A percentile compares a stretch with the other conserved stretches of the same genome.
phyloP scores from a whole-genome alignment of 64 coral and sea anemone species.

The Montipora cactus region DNA sequence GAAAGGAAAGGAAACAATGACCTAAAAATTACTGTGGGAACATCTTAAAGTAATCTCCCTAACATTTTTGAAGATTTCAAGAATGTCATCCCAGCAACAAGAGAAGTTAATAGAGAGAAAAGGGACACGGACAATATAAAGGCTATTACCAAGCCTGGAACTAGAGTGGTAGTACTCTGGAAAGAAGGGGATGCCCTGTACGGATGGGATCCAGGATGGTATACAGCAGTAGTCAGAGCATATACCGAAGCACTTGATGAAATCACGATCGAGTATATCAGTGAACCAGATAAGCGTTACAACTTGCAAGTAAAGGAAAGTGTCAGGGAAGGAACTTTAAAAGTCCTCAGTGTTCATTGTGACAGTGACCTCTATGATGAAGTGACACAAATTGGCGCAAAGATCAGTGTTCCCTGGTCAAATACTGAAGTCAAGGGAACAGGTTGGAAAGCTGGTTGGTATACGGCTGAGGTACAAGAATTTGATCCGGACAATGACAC shows the following conservation, averaged over 20 bases:
- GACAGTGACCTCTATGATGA: not conserved
- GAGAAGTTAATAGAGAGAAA: not conserved
- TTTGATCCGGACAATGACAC: not conserved
- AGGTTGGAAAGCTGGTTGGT: not conserved
- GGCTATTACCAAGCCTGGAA: not conserved
- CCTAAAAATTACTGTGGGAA: not conserved
- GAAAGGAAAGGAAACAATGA: not conserved
- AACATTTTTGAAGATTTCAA: not conserved
- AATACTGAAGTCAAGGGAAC: not conserved
- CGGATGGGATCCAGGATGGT: not conserved
- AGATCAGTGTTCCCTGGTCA: not conserved
- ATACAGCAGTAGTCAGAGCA: not conserved
- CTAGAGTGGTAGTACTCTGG: not conserved
- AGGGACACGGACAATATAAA: not conserved
- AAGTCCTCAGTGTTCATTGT: not conserved
- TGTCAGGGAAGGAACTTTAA: not conserved
- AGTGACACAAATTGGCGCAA: constrained; percentile 2
- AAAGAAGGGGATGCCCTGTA: not conserved
- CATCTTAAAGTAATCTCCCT: not conserved
- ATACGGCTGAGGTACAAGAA: constrained; percentile 3
- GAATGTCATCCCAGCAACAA: not conserved
- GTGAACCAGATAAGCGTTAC: not conserved
- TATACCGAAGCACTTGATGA: not conserved
- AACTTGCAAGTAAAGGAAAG: not conserved
- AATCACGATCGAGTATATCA: not conserved